A percentile compares a stretch with the other conserved stretches of the same genome.
Evolutionary conservation across 2,888 invertebrate genomes (phyloP).

Genomic region (Stegana nigrithorax): DNA sequence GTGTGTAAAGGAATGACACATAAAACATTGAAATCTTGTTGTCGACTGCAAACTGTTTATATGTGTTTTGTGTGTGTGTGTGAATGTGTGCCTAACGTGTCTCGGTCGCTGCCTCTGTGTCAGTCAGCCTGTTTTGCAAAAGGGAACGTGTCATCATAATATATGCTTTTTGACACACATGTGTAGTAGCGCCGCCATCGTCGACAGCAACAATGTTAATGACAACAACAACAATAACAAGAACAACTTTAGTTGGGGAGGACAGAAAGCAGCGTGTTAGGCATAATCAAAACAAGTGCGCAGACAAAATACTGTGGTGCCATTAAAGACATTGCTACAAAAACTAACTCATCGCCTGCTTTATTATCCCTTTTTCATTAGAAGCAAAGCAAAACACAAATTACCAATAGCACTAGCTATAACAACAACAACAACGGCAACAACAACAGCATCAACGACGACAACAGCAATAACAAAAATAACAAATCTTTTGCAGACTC

Average conservation of each 20-base stretch:
- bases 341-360: constrained; percentile 47
- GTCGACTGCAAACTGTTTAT: neutral
- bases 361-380: constrained; percentile 32
- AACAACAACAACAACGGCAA: neutral
- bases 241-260: neutral
- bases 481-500: no score
- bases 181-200: no score
- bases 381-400: constrained; percentile 7
- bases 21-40: neutral
- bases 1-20: neutral
- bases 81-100: no score
- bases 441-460: neutral
- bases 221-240: no score
- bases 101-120: neutral
- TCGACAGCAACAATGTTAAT: no score
- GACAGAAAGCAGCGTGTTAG: neutral
- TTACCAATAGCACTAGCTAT: neutral
- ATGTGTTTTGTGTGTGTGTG: no score
- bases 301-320: constrained; percentile 21
- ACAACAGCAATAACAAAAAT: no score
- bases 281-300: constrained; percentile 9
- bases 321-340: constrained; percentile 32
- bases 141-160: neutral
- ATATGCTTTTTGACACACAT: no score
- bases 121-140: no score